Percentiles rank a stretch among this genome's conserved stretches.
Evolutionary conservation across 2,113 vertebrate genomes (phyloP).

Genomic region (Rhinopithecus roxellana): DNA sequence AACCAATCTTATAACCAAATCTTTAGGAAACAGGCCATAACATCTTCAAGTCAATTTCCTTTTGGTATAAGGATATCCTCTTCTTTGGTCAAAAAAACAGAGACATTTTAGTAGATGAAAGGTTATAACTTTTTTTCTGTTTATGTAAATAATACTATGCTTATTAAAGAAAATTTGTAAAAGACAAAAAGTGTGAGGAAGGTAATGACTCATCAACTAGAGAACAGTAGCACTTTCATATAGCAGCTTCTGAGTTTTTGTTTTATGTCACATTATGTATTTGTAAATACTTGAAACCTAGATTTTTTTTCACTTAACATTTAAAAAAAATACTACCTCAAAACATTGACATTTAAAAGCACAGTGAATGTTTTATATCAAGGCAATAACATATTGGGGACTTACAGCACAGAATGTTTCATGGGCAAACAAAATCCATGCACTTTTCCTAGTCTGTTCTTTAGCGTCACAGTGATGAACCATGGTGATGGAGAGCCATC

Average conservation of each 20-base stretch:
- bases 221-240: not conserved
- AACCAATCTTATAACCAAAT: conserved; percentile 34
- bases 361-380: not conserved
- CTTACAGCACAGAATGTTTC: not conserved
- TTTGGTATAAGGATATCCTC: conserved; percentile 67
- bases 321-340: not conserved
- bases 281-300: not conserved
- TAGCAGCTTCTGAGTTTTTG: not conserved
- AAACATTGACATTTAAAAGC: conserved; percentile 10
- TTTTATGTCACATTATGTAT: not conserved
- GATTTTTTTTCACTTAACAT: conserved; percentile 23
- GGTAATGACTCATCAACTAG: conserved; percentile 45
- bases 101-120: conserved; percentile 42
- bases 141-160: conserved; percentile 54
- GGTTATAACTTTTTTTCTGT: conserved; percentile 36
- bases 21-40: conserved; percentile 66
- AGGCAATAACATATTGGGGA: not conserved
- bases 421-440: not conserved
- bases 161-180: conserved; percentile 64
- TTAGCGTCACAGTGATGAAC: not conserved
- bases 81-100: conserved; percentile 32
- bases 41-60: conserved; percentile 61
- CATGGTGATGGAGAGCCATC: too few species aligned
- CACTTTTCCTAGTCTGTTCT: not conserved
- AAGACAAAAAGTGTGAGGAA: conserved; percentile 15